These are phyloP conservation scores for Xestia ashworthii DNA, from an alignment of 2,888 invertebrate genomes.

Conservation along the genomic window DNA sequence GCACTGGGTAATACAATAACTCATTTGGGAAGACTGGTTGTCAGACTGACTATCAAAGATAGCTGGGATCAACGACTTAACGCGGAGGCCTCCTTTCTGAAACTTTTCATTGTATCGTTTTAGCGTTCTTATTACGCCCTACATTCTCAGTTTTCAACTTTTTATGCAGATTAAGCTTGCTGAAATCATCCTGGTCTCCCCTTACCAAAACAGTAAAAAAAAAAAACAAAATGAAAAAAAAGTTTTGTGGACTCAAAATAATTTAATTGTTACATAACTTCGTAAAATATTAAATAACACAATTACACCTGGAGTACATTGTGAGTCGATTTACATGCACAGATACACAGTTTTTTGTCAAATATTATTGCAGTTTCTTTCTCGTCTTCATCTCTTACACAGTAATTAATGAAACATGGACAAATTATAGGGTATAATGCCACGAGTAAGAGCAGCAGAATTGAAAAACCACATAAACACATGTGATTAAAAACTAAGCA, in stretches of 20 bases:
- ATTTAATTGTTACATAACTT: conserved; percentile 18
- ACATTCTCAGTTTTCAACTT: no score
- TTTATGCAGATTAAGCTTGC: background rate
- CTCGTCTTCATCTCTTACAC: conserved; percentile 46
- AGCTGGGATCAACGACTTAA: no score
- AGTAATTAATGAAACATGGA: conserved; percentile 65
- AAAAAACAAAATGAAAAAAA: background rate
- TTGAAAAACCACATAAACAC: conserved; percentile 43
- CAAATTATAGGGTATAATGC: conserved; percentile 71
- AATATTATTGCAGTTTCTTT: background rate
- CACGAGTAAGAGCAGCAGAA: conserved; percentile 65
- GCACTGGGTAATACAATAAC: no score
- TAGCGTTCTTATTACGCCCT: no score
- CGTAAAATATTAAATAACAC: background rate
- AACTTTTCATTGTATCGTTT: no score
- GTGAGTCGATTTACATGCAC: background rate
- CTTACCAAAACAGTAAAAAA: background rate
- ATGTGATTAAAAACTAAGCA: conserved; percentile 27
- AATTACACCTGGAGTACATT: background rate
- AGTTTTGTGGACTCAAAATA: background rate
- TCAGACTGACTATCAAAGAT: no score
- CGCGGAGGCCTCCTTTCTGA: no score
- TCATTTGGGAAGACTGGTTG: no score
- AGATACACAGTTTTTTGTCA: conserved; percentile 15
- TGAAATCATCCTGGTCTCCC: no score